Evolutionary conservation across 2,797 vertebrate genomes (phyloP), one percentile per base, ranked within the genome.

Genomic region (Acomys russatus): DNA sequence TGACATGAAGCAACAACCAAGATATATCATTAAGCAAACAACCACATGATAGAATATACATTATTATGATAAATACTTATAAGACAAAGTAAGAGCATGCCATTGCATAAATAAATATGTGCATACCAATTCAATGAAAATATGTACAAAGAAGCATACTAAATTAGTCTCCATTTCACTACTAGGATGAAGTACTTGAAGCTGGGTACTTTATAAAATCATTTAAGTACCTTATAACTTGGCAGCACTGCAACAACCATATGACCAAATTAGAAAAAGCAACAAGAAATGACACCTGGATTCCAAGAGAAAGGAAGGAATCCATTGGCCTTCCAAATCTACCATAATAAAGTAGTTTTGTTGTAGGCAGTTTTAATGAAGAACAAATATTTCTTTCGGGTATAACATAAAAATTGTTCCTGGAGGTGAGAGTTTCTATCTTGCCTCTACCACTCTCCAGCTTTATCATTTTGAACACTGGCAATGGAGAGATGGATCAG

Each of bases 1-100:
- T 85, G 64, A 11, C 15, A 93, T 77, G 61, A 84, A 89, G 10
- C 59, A 91, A 90, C 61, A 93, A 84, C 38, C 61, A 96, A 35
- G 28, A 84, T 35, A 61, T 82, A 92, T 25, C 20, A 22, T 88
- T 88, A 92, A 96, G 51, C 8, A 82, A 82, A 35, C 14, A 94
- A 92, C 28, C 35, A 90, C 1, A 88, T 64, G 59, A 49, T 9
- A 0, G 4, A 79, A 76, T n/a, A 59, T 79, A 14, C 2, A 38
- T 92, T 35, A 33, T 30, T 86, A 73, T 91, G 84, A 22, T n/a
- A 92, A 91, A 49, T 54, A 90, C 12, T 44, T 44, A 44, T 44
- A 44, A 44, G 44, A 61, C 3, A 93, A 89, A 90, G 74, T 9
- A 77, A 90, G 74, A 86, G 17, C 28, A 63, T 12, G 35, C 86